Conservation (phyloP, 2,888 invertebrate genomes). For the Aelia acuminata region DNA sequence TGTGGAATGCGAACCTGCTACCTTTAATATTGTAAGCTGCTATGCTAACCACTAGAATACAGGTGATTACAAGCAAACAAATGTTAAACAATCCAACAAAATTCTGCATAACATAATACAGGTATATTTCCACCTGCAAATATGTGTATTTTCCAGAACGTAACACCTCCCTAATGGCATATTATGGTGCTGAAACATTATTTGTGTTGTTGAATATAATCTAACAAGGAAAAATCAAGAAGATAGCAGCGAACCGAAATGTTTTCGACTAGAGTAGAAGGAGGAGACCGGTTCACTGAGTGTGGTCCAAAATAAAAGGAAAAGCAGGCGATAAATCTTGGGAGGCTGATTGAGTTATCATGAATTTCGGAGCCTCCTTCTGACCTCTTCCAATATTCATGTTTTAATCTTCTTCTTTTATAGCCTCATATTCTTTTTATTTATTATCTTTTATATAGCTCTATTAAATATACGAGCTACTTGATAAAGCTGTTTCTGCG, state of each 20-base stretch:
- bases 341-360: constrained; percentile 7
- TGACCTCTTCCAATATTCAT: background rate
- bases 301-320: constrained; percentile 38
- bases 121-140: too few species aligned
- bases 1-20: too few species aligned
- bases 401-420: background rate
- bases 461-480: background rate
- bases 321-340: background rate
- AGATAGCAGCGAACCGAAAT: background rate
- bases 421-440: background rate
- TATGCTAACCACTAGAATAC: too few species aligned
- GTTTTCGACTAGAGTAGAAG: background rate
- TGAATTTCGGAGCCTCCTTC: background rate
- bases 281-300: background rate
- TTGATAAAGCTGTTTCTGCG: background rate
- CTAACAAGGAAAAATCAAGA: too few species aligned
- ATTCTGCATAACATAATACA: too few species aligned
- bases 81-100: too few species aligned
- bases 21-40: too few species aligned
- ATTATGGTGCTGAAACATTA: too few species aligned
- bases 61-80: too few species aligned
- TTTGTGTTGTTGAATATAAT: too few species aligned
- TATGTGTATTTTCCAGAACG: too few species aligned
- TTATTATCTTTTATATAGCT: background rate
- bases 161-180: too few species aligned